Percentiles rank a stretch among this genome's conserved stretches.
Conservation (phyloP, 2,113 vertebrate genomes). For the Chloropsis cyanopogon region DNA sequence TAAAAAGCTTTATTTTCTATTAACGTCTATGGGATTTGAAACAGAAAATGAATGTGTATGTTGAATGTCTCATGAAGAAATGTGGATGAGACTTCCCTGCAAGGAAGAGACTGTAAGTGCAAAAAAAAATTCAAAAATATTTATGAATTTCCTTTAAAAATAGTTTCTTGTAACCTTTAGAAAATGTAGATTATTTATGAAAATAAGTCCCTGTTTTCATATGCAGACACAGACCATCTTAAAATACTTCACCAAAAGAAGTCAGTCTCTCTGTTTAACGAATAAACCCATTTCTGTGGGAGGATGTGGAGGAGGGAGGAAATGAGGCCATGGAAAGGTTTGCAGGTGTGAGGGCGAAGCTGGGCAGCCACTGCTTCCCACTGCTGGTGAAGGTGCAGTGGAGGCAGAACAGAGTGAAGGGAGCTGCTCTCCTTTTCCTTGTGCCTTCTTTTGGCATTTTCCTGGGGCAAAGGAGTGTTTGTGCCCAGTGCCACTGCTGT, state of each 20-base stretch:
- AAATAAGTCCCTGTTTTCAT: neutral
- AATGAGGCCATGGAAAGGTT: constrained; percentile 17
- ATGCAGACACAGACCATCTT: neutral
- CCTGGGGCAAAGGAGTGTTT: neutral
- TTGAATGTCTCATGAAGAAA: neutral
- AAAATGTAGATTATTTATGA: neutral
- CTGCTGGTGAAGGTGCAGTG: neutral
- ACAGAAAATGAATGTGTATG: neutral
- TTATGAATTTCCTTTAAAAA: neutral
- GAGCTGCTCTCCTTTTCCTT: neutral
- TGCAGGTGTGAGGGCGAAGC: constrained; percentile 23
- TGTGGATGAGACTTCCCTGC: neutral
- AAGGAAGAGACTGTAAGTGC: neutral
- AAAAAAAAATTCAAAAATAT: neutral
- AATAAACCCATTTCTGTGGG: constrained; percentile 4
- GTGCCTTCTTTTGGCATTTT: neutral
- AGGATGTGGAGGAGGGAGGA: constrained; percentile 41
- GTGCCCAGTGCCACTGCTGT: neutral
- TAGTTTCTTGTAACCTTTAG: neutral
- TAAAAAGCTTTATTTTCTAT: neutral
- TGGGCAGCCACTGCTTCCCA: neutral
- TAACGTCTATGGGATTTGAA: neutral
- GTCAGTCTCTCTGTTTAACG: constrained; percentile 12
- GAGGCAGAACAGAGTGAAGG: neutral
- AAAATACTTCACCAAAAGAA: neutral